Percentiles rank a stretch among this genome's conserved stretches.
Conservation (phyloP, 92 coral and sea anemone species). For the Actinostola sp. region DNA sequence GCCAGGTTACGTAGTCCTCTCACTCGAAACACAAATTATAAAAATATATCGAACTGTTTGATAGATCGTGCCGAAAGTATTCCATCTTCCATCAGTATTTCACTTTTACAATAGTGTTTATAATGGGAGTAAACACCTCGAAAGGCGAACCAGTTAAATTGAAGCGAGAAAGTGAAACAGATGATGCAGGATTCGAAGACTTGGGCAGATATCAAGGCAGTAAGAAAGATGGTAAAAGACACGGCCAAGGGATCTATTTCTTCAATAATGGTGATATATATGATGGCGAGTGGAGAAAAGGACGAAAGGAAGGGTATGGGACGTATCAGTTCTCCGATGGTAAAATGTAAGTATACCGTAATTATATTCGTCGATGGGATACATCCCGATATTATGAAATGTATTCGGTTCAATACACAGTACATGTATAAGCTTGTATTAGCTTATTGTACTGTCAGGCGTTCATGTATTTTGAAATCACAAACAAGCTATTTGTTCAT, state of each 20-base stretch:
- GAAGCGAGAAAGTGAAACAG: slow-evolving; percentile 42
- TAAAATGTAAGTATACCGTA: slow-evolving; percentile 50
- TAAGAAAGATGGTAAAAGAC: slow-evolving; percentile 72
- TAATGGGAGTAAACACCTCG: slow-evolving; percentile 28
- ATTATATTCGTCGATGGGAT: neutral
- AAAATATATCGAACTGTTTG: neutral
- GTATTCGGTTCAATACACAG: no score
- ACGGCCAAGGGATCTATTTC: slow-evolving; percentile 87
- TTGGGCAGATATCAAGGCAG: slow-evolving; percentile 75
- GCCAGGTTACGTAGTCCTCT: slow-evolving; percentile 5
- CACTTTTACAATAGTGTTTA: no score
- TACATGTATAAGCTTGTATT: no score
- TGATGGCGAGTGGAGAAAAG: slow-evolving; percentile 97
- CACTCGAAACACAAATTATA: no score
- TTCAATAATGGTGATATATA: slow-evolving; percentile 93
- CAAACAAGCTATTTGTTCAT: no score
- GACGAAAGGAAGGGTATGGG: slow-evolving; percentile 86
- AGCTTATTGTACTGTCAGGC: no score
- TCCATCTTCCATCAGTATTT: neutral
- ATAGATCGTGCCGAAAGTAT: neutral
- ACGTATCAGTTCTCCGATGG: slow-evolving; percentile 78
- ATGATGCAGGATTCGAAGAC: slow-evolving; percentile 57
- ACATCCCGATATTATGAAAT: no score
- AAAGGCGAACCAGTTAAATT: slow-evolving; percentile 13
- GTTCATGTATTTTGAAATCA: no score